Percentiles rank a stretch among this genome's conserved stretches.
Conservation (phyloP, 2,888 invertebrate species). For the Lasioglossum oenotherae region DNA sequence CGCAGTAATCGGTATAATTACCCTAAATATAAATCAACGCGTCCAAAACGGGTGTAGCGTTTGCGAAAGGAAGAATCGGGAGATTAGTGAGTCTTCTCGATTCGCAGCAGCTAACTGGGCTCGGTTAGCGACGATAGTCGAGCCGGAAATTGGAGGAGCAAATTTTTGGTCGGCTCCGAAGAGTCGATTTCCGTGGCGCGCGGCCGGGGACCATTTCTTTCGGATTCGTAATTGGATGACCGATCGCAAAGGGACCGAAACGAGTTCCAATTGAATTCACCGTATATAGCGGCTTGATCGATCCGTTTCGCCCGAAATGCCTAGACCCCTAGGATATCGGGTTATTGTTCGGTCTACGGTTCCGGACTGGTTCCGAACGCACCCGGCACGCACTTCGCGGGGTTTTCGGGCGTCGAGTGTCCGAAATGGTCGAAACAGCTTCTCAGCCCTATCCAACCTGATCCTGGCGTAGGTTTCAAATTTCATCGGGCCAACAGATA, state of each 20-base stretch:
- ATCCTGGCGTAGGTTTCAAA: conserved; percentile 4
- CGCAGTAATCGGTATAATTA: too few relatives aligned
- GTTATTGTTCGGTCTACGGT: conserved; percentile 33
- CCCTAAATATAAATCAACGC: not conserved
- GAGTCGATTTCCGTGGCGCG: conserved; percentile 45
- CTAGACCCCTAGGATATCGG: conserved; percentile 12
- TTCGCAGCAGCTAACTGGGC: conserved; percentile 43
- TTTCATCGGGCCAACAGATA: not conserved
- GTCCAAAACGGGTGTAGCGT: not conserved
- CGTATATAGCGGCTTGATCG: conserved; percentile 33
- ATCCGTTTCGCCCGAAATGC: conserved; percentile 44
- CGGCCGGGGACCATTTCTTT: conserved; percentile 34
- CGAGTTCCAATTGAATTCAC: conserved; percentile 43
- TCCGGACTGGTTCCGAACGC: not conserved
- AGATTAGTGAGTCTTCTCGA: conserved; percentile 28
- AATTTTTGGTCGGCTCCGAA: conserved; percentile 41
- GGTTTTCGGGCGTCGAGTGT: not conserved
- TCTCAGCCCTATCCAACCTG: not conserved
- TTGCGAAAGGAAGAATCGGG: not conserved
- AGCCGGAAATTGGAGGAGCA: conserved; percentile 57
- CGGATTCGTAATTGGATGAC: conserved; percentile 40
- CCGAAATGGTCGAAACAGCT: conserved; percentile 16
- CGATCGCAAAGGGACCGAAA: conserved; percentile 36
- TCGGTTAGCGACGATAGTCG: conserved; percentile 39
- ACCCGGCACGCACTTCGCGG: conserved; percentile 6